A percentile compares a stretch with the other conserved stretches of the same genome.
Conservation (phyloP, 2,888 invertebrate genomes). For the Nymphalis c-album region DNA sequence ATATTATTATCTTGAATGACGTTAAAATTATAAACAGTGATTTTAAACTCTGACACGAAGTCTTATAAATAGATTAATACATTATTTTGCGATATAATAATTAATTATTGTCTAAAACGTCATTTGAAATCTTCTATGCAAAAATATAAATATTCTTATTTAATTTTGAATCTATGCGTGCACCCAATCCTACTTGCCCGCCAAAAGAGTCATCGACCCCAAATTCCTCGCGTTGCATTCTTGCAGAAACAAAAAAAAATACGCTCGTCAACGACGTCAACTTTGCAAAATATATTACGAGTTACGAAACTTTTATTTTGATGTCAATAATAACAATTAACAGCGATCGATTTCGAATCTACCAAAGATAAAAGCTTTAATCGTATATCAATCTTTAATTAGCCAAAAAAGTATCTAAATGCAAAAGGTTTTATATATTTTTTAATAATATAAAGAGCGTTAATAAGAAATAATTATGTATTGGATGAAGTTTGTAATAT, state of each 20-base stretch:
- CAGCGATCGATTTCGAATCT: neutral
- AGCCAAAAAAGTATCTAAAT: neutral
- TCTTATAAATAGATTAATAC: no score
- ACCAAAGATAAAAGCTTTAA: neutral
- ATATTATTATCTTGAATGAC: no score
- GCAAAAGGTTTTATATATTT: no score
- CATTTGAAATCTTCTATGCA: neutral
- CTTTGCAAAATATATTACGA: conserved; percentile 35
- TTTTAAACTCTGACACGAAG: no score
- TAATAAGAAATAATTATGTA: no score
- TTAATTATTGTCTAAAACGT: neutral
- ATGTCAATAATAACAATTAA: conserved; percentile 8
- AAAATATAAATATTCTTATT: conserved; percentile 16
- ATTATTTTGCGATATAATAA: neutral
- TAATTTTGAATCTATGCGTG: conserved; percentile 32
- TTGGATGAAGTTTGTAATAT: no score
- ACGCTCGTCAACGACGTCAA: conserved; percentile 39
- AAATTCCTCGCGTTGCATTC: conserved; percentile 58
- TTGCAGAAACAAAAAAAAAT: conserved; percentile 51
- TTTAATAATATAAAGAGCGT: no score
- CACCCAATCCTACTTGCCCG: conserved; percentile 56
- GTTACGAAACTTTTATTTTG: conserved; percentile 11
- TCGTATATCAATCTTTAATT: conserved; percentile 1
- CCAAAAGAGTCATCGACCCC: conserved; percentile 57
- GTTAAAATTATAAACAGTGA: no score